Evolutionary conservation across 2,888 invertebrate genomes (phyloP), one percentile per base, ranked within the genome.

Genomic region (Ischnura elegans): DNA sequence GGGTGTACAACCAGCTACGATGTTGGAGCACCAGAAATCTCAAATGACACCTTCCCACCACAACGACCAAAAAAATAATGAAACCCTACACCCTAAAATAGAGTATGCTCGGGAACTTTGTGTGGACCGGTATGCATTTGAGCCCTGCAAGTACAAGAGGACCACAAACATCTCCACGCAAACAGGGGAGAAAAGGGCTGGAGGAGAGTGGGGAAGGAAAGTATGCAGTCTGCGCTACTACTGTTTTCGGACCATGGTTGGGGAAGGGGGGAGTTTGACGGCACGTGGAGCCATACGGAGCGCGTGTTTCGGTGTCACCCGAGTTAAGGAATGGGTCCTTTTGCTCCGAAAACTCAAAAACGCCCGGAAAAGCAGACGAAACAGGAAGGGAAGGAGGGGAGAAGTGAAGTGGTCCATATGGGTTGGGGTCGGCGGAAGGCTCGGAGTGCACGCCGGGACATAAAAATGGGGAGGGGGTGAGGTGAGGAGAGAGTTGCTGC

Each of bases 221-320:
- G 25, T 43, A 90, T 55, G 55, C 25, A 87, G 87, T 90, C 90
- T n/a, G n/a, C n/a, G n/a, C n/a, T n/a, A 90, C 61, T 90, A 66
- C 43, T 25, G 61, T 25, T 55, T 29, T 51, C 51, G 19, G 42
- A 55, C 42, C 25, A 36, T 55, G 42, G 29, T n/a, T 46, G 36
- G 36, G 61, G 43, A n/a, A 45, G 10, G 90, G n/a, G n/a, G n/a
- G n/a, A n/a, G n/a, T n/a, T n/a, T n/a, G n/a, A n/a, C 43, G 90
- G 61, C 43, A 90, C 76, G 76, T 90, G 90, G 42, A 42, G 43
- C 61, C 90, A 90, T 90, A 90, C 61, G 90, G 90, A 90, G 51
- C 61, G 61, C 42, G 51, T 76, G 76, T 87, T 87, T 61, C 87
- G 55, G 13, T n/a, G n/a, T 43, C 43, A 3, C 51, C 21, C 21